A percentile compares a stretch with the other conserved stretches of the same genome.
Conservation (phyloP, 2,888 invertebrate genomes). For the Caenorhabditis afra region DNA sequence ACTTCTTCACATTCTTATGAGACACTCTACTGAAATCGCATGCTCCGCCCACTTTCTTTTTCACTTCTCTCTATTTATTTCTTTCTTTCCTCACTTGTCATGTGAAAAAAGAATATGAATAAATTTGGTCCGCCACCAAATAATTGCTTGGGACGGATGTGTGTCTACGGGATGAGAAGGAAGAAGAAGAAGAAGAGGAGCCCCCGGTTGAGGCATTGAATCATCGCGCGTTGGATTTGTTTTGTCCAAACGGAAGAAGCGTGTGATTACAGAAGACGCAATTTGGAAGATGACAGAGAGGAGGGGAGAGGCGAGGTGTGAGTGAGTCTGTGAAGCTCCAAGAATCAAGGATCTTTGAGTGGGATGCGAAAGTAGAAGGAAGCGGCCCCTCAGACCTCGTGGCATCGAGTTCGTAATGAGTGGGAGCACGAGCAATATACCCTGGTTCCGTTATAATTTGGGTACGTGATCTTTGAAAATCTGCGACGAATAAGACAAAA, state of each 20-base stretch:
- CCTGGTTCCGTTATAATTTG: too few relatives aligned
- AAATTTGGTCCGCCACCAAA: constrained; percentile 41
- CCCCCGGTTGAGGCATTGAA: constrained; percentile 8
- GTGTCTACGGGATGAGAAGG: constrained; percentile 21
- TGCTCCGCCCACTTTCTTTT: constrained; percentile 9
- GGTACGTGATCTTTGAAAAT: too few relatives aligned
- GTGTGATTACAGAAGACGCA: constrained; percentile 48
- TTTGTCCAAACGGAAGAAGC: constrained; percentile 43
- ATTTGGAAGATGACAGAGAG: constrained; percentile 43
- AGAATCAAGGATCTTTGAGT: constrained; percentile 33
- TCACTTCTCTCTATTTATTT: constrained; percentile 12
- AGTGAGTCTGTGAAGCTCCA: constrained; percentile 23
- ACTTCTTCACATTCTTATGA: not conserved
- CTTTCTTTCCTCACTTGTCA: constrained; percentile 28
- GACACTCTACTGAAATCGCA: not conserved
- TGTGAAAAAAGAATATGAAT: constrained; percentile 40
- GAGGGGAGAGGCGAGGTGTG: not conserved
- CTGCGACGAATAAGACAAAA: too few relatives aligned
- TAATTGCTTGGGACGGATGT: constrained; percentile 44
- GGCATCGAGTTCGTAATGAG: too few relatives aligned
- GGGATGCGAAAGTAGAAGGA: constrained; percentile 3
- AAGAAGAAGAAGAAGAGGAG: constrained; percentile 10
- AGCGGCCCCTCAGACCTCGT: too few relatives aligned
- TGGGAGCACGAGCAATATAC: too few relatives aligned
- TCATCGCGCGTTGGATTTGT: constrained; percentile 27